Evolutionary conservation across 2,797 vertebrate genomes (phyloP), one percentile per base, ranked within the genome.

Genomic region (Lutjanus argentimaculatus): DNA sequence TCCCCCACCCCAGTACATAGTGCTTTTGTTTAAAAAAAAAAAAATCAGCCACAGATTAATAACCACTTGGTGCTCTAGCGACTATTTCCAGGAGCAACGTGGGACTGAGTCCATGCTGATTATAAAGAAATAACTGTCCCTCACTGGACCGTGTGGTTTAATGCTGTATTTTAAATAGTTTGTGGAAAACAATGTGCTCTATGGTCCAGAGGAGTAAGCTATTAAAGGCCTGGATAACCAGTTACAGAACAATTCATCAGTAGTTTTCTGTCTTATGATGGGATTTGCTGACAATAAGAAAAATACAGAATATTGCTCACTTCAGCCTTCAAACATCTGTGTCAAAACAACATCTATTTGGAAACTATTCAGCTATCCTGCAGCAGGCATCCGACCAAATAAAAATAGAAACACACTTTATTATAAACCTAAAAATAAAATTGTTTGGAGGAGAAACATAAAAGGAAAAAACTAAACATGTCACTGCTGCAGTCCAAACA

Each of bases 361-460:
- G 10, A 59, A 65, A 51, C 58, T 61, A 42, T 22, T 53, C 10
- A 57, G 25, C 42, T n/a, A 14, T 7, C 40, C 61, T 48, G 22
- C 68, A 49, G 43, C 57, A 62, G 36, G 43, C 43, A 46, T 19
- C 9, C 0, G 16, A 22, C 51, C 45, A 43, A 75, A 57, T 59
- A 22, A 48, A 71, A 42, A 40, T 49, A 11, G 2, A 12, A 8
- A 63, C 9, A 6, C 2, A 7, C 4, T 67, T 12, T 17, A 57
- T 25, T 45, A 51, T 2, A 67, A 63, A 66, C 43, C 16, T 52
- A 56, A 75, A 77, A 66, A 72, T 8, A 69, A 9, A 77, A 63
- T 51, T 36, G 8, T 62, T 59, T 19, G 1, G 51, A 19, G 21
- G 2, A 15, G 2, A 56, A 56, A 69, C 0, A n/a, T 0, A 10